phyloP scores from a whole-genome alignment of 2,797 vertebrate genomes.

The Rhinogobio ventralis region DNA sequence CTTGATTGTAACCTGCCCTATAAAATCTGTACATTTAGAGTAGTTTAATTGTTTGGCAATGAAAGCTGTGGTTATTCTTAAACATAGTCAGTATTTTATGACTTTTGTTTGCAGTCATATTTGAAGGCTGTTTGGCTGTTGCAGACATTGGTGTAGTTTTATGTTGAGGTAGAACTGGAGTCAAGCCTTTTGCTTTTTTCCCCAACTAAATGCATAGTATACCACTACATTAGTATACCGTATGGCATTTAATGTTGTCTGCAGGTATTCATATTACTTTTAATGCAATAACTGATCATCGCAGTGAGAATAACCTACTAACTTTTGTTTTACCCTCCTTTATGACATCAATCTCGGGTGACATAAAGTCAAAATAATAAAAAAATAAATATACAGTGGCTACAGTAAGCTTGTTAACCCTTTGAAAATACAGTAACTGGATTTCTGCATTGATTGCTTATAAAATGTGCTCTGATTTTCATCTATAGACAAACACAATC shows the following conservation, averaged over 20 bases:
- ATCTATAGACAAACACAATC: background rate
- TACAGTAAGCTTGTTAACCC: background rate
- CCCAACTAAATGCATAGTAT: background rate
- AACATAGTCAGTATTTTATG: background rate
- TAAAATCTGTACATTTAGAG: background rate
- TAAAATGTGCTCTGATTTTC: background rate
- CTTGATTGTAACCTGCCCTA: conserved; percentile 28
- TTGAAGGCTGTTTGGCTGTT: background rate
- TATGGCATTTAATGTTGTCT: background rate
- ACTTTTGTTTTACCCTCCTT: background rate
- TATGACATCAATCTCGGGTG: background rate
- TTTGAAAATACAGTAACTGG: background rate
- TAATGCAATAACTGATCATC: background rate
- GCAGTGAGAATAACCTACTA: background rate
- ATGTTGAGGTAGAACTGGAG: background rate
- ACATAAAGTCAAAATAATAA: background rate
- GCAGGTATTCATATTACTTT: background rate
- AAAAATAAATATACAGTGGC: background rate
- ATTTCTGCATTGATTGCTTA: background rate
- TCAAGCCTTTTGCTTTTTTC: background rate
- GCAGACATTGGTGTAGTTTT: background rate
- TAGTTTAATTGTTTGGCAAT: background rate
- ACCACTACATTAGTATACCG: background rate
- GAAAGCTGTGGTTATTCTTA: background rate
- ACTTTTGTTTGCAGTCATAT: background rate